Percentiles rank a stretch among this genome's conserved stretches.
Conservation (phyloP, 2,113 vertebrate species). For the Pampusana beccarii region DNA sequence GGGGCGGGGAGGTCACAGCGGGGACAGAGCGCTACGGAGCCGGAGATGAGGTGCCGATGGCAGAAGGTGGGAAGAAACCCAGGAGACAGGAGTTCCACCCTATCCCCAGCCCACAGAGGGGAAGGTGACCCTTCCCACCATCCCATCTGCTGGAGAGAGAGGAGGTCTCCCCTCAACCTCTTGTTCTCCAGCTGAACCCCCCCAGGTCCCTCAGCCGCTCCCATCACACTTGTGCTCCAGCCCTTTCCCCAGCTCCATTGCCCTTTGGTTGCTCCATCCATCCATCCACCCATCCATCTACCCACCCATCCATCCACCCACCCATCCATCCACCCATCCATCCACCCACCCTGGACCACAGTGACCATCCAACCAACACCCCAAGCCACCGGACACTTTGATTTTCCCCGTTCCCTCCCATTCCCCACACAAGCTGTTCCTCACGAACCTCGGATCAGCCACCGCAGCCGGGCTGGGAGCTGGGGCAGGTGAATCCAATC, state of each 20-base stretch:
- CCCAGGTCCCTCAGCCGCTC: too few species aligned
- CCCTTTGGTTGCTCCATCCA: too few species aligned
- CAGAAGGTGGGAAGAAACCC: neutral
- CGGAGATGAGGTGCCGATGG: neutral
- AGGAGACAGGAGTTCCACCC: neutral
- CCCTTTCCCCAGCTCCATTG: too few species aligned
- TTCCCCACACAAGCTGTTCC: neutral
- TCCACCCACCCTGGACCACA: fast-evolving
- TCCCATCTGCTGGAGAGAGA: neutral
- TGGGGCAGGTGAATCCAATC: fast-evolving
- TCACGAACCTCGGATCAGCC: neutral
- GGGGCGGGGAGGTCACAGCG: conserved; percentile 15
- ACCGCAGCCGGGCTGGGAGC: too few species aligned
- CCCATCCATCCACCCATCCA: neutral
- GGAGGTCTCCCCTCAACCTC: too few species aligned
- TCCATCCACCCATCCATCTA: neutral
- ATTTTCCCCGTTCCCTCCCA: neutral
- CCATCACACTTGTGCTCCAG: too few species aligned
- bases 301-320: neutral
- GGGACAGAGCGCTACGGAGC: conserved; percentile 30
- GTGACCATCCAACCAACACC: neutral
- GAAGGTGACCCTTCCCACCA: neutral
- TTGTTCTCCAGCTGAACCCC: too few species aligned
- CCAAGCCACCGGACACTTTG: fast-evolving
- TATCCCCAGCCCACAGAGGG: neutral